Base-by-base conservation (phyloP, 2,797 vertebrate species). In the Pogoniulus pusillus region DNA sequence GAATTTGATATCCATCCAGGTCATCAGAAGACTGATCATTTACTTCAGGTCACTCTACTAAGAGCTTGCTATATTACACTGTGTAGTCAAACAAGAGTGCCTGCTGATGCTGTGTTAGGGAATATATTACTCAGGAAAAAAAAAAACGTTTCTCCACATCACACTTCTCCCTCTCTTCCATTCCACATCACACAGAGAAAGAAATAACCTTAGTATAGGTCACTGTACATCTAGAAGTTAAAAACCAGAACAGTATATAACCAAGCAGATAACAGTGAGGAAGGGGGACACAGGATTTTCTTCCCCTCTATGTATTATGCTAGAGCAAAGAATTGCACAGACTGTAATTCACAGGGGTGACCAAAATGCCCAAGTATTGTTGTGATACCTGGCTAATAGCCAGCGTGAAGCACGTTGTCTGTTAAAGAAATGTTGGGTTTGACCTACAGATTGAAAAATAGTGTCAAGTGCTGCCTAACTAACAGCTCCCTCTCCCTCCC, bases 381-480 rank as follows among this genome's bases (percentile, higher is more conserved):
- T 69, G 70, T 22, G 77, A 74, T 93, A 88, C 37, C 59, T 92
- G 80, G 91, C 70, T 82, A 89, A 72, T 47, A 95, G 91, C 91
- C 95, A 91, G 74, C 5, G 41, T 17, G 64, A 91, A 77, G 79
- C 34, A 41, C 39, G 2, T 29, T 32, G 63, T 51, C 65, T 49
- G 60, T 76, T 91, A 94, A 79, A 89, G 85, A 91, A 91, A 88
- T n/a, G 87, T 76, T 78, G 78, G 17, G n/a, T 95, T 94, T 97
- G 97, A 97, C 97, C 97, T 97, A 97, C 96, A 97, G 94, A 96
- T 77, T 74, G 92, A 95, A 94, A 96, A 93, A 53, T 82, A 91
- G 95, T 95, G 96, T 97, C 96, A 97, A 94, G 93, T 88, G 93
- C 96, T 94, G 92, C 93, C 93, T 84, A 95, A 92, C 95, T 96